phyloP scores from a whole-genome alignment of 2,797 vertebrate species.

The Catharus ustulatus region DNA sequence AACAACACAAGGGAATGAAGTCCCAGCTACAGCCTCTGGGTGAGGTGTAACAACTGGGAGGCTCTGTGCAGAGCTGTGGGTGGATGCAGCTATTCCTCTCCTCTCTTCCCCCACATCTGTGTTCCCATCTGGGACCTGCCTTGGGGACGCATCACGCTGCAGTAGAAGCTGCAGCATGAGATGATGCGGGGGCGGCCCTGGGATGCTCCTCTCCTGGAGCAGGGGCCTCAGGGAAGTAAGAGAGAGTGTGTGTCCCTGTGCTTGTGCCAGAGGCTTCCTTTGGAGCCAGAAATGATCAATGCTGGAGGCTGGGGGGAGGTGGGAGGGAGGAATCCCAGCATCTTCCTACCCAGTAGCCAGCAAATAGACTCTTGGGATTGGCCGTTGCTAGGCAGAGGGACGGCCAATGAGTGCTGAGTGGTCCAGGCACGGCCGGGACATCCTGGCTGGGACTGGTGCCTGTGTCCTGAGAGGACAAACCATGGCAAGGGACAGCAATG shows the following conservation, averaged over 20 bases:
- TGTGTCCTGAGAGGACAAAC: neutral
- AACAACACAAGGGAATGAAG: neutral
- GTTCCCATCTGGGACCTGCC: neutral
- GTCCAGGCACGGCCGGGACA: slow-evolving; percentile 12
- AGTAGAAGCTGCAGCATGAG: neutral
- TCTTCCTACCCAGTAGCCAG: neutral
- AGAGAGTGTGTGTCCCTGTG: neutral
- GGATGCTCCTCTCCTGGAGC: neutral
- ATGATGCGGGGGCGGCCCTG: neutral
- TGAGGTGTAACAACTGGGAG: neutral
- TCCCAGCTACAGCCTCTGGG: neutral
- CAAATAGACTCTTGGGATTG: neutral
- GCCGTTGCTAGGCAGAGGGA: slow-evolving; percentile 29
- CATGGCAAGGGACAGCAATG: rapidly evolving
- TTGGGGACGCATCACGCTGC: neutral
- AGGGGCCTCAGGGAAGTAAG: neutral
- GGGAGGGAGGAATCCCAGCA: neutral
- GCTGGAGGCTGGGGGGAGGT: neutral
- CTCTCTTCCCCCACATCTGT: neutral
- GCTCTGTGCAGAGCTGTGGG: neutral
- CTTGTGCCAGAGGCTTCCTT: slow-evolving; percentile 5
- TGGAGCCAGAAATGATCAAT: slow-evolving; percentile 1
- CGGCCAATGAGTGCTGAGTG: slow-evolving; percentile 1
- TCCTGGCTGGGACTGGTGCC: neutral
- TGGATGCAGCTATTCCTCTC: neutral